These are phyloP conservation scores for Saccopteryx leptura DNA, from an alignment of 2,113 vertebrate species.

Conservation along the genomic window DNA sequence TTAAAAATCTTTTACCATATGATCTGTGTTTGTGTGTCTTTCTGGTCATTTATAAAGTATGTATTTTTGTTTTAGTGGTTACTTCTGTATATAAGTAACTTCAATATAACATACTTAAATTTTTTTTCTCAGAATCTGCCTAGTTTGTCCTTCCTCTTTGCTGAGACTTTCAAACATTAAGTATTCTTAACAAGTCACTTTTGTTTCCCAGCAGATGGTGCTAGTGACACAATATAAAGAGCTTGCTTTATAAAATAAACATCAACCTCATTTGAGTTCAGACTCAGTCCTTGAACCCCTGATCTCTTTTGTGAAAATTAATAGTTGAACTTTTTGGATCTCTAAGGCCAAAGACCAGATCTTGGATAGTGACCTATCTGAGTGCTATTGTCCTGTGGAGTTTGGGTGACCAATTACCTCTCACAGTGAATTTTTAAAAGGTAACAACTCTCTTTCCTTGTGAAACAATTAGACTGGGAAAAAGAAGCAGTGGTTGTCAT, in stretches of 20 bases:
- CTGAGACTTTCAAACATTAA: not conserved
- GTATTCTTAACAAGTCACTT: not conserved
- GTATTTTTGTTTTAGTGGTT: not conserved
- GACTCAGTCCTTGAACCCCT: not conserved
- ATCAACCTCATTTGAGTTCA: not conserved
- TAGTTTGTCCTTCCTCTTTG: not conserved
- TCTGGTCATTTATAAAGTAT: not conserved
- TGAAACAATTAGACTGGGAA: not conserved
- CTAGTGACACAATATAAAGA: slow-evolving; percentile 56
- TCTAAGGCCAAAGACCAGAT: slow-evolving; percentile 23
- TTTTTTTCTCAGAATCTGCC: not conserved
- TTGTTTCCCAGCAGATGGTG: slow-evolving; percentile 72
- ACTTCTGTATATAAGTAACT: not conserved
- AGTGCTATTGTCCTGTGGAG: not conserved
- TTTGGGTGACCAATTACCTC: not conserved
- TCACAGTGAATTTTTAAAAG: not conserved
- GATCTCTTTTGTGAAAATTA: not conserved
- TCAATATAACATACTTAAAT: not conserved
- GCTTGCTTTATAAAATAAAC: not conserved
- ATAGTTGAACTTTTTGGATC: not conserved
- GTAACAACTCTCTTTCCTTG: not conserved
- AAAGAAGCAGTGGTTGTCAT: not conserved
- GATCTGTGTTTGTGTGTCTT: not conserved
- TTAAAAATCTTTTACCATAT: not conserved
- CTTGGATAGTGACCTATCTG: not conserved